Evolutionary conservation across 2,113 vertebrate species (phyloP).

Genomic region (Tenebrosternarchus preto): DNA sequence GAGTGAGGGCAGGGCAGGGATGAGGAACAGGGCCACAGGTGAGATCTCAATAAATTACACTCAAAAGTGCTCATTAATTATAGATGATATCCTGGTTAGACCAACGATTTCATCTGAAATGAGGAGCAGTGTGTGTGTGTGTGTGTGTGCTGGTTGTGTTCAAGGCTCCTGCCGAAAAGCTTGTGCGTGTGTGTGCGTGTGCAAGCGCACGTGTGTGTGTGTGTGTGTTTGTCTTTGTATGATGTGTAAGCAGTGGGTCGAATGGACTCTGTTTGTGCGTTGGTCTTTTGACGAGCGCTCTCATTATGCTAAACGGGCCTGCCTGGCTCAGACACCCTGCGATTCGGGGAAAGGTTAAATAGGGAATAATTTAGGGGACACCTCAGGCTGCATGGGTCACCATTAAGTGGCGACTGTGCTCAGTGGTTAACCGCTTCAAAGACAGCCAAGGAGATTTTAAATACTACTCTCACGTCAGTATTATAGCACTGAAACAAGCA

Average conservation of each 20-base stretch:
- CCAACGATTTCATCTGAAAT: slow-evolving; percentile 87
- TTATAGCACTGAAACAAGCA: slow-evolving; percentile 32
- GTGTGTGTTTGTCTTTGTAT: slow-evolving; percentile 22
- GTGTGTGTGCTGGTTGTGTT: slow-evolving; percentile 30
- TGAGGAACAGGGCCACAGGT: slow-evolving; percentile 79
- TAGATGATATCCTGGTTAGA: slow-evolving; percentile 84
- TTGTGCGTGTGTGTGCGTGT: slow-evolving; percentile 18
- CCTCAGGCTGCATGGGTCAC: slow-evolving; percentile 70
- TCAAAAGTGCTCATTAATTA: slow-evolving; percentile 85
- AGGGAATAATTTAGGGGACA: slow-evolving; percentile 73
- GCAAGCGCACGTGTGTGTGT: slow-evolving; percentile 46
- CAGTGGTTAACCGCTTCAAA: slow-evolving; percentile 49
- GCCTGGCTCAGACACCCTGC: slow-evolving; percentile 75
- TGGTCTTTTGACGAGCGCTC: slow-evolving; percentile 79
- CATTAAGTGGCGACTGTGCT: slow-evolving; percentile 42
- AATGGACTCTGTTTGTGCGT: slow-evolving; percentile 66
- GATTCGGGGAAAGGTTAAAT: slow-evolving; percentile 86
- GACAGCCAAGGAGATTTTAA: slow-evolving; percentile 37
- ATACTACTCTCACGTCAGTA: slow-evolving; percentile 28
- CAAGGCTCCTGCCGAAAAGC: too few species aligned
- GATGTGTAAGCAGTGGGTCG: slow-evolving; percentile 57
- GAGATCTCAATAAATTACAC: slow-evolving; percentile 86
- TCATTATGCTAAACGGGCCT: slow-evolving; percentile 83
- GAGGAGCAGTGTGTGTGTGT: slow-evolving; percentile 66
- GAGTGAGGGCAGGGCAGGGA: slow-evolving; percentile 65